phyloP scores from a whole-genome alignment of 2,797 vertebrate genomes.

The Microchirus variegatus region DNA sequence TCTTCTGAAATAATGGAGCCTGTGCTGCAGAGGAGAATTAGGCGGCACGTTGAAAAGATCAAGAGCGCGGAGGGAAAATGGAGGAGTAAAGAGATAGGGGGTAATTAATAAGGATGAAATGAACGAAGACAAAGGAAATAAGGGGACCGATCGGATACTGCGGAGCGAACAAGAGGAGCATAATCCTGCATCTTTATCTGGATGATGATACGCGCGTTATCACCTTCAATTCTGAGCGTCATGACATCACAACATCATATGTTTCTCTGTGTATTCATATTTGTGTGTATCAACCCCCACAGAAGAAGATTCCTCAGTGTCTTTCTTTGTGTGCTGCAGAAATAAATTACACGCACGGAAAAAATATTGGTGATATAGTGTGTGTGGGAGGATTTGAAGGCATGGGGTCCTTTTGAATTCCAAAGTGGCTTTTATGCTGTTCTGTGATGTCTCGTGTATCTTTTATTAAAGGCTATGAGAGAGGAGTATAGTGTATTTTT shows the following conservation, averaged over 20 bases:
- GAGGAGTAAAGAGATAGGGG: not conserved
- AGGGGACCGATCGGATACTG: not conserved
- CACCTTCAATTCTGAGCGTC: too few species aligned
- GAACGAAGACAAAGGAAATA: not conserved
- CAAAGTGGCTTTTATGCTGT: too few species aligned
- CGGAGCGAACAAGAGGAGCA: not conserved
- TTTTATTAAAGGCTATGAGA: not conserved
- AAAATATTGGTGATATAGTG: constrained; percentile 6
- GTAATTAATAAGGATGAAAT: not conserved
- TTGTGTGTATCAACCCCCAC: constrained; percentile 34
- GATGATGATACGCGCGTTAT: not conserved
- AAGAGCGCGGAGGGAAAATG: not conserved
- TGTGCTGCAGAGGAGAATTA: not conserved
- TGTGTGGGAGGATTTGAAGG: not conserved
- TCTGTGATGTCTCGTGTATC: too few species aligned
- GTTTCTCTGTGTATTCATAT: too few species aligned
- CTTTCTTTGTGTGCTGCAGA: constrained; percentile 20
- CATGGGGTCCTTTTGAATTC: too few species aligned
- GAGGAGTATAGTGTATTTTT: too few species aligned
- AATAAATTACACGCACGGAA: constrained; percentile 26
- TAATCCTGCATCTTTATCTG: not conserved
- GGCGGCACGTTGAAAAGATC: not conserved
- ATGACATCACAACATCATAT: too few species aligned
- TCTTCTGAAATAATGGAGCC: too few species aligned
- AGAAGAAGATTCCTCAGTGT: constrained; percentile 24